Conservation (phyloP, 2,888 invertebrate species). For the Drosophila planitibia region DNA sequence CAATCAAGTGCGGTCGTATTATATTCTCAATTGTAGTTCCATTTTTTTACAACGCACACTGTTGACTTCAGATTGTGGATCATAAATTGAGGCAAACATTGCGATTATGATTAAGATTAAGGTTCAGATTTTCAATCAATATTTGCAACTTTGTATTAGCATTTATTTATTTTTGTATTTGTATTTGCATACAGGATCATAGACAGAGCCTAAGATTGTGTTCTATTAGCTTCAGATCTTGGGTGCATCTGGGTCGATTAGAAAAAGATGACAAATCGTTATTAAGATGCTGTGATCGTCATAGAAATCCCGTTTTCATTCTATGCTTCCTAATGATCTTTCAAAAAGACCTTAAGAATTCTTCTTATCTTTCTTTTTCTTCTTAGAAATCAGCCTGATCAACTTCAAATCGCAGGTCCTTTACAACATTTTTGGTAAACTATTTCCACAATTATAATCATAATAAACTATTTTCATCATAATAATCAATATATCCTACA, state of each 20-base stretch:
- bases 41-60: neutral
- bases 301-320: neutral
- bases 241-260: neutral
- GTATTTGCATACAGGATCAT: neutral
- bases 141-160: neutral
- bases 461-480: neutral
- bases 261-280: neutral
- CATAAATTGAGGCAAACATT: neutral
- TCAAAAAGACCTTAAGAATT: conserved; percentile 12
- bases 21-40: neutral
- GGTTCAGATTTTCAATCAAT: neutral
- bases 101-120: neutral
- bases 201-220: neutral
- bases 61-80: neutral
- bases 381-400: conserved; percentile 7
- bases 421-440: conserved; percentile 12
- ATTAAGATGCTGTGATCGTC: neutral
- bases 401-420: conserved; percentile 13
- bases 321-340: neutral
- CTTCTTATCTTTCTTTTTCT: conserved; percentile 3
- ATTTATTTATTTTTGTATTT: neutral
- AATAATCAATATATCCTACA: neutral
- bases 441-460: conserved; percentile 5
- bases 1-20: neutral
- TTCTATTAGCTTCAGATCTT: neutral